phyloP scores from a whole-genome alignment of 2,888 invertebrate species.

The Rhorus exstirpatorius region DNA sequence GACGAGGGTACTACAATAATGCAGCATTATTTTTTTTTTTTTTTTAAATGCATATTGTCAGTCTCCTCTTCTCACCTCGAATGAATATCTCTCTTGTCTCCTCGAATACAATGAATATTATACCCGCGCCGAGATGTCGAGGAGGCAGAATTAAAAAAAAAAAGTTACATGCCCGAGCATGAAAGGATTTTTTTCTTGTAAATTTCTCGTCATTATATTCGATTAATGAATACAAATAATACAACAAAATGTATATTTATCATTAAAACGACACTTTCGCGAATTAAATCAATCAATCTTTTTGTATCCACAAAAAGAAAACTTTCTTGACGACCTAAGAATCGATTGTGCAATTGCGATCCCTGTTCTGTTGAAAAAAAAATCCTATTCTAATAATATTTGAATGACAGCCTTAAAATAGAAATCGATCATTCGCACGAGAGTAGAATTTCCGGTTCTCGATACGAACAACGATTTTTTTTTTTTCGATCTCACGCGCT shows the following conservation, averaged over 20 bases:
- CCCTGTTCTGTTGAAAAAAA: too few species aligned
- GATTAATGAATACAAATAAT: not conserved
- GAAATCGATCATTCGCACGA: not conserved
- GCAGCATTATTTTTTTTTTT: too few species aligned
- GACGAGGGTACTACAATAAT: not conserved
- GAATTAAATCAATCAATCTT: too few species aligned
- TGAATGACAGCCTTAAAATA: not conserved
- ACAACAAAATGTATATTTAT: too few species aligned
- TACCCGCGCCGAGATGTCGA: not conserved
- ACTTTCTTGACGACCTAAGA: too few species aligned
- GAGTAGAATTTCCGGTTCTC: not conserved
- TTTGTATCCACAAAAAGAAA: too few species aligned
- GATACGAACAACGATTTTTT: too few species aligned
- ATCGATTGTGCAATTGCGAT: too few species aligned
- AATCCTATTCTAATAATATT: too few species aligned
- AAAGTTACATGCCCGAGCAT: not conserved
- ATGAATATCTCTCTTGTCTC: slow-evolving; percentile 23
- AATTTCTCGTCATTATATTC: not conserved
- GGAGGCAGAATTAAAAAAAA: not conserved
- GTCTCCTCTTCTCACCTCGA: slow-evolving; percentile 18
- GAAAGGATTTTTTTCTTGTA: not conserved
- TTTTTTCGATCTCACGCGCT: not conserved
- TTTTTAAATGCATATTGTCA: slow-evolving; percentile 6
- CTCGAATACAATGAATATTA: slow-evolving; percentile 31
- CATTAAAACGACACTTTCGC: too few species aligned